Percentiles rank a stretch among this genome's conserved stretches.
Conservation (phyloP, 2,797 vertebrate species). For the Artibeus lituratus region DNA sequence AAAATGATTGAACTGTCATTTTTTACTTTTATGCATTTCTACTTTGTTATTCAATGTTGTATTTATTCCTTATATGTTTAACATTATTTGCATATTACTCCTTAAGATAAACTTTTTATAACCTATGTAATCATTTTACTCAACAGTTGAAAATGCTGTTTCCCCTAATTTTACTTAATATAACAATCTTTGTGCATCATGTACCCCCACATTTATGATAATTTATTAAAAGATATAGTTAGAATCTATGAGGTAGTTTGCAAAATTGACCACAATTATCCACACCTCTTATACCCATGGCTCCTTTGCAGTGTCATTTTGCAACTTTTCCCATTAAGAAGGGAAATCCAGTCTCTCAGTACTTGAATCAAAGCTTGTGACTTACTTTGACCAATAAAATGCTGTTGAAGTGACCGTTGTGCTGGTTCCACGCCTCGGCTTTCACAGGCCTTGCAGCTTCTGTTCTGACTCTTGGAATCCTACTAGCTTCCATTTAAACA, state of each 20-base stretch:
- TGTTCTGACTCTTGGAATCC: background rate
- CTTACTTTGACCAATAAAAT: background rate
- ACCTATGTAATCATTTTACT: background rate
- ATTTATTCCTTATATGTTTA: background rate
- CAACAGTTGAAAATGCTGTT: background rate
- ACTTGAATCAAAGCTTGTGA: background rate
- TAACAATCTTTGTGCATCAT: background rate
- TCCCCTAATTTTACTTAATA: background rate
- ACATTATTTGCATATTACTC: background rate
- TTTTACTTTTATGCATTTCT: background rate
- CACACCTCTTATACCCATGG: rapidly evolving
- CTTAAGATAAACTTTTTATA: background rate
- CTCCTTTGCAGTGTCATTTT: background rate
- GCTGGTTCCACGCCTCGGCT: background rate
- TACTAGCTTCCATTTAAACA: background rate
- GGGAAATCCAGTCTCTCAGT: background rate
- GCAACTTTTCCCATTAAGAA: background rate
- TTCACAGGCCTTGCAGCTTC: background rate
- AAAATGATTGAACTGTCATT: background rate
- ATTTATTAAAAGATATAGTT: background rate
- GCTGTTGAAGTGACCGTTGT: background rate
- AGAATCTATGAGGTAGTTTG: background rate
- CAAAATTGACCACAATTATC: background rate
- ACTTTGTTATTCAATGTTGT: background rate
- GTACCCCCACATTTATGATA: background rate